A percentile compares a stretch with the other conserved stretches of the same genome.
phyloP scores from a whole-genome alignment of 2,113 vertebrate genomes.

The Chrysochloris asiatica region DNA sequence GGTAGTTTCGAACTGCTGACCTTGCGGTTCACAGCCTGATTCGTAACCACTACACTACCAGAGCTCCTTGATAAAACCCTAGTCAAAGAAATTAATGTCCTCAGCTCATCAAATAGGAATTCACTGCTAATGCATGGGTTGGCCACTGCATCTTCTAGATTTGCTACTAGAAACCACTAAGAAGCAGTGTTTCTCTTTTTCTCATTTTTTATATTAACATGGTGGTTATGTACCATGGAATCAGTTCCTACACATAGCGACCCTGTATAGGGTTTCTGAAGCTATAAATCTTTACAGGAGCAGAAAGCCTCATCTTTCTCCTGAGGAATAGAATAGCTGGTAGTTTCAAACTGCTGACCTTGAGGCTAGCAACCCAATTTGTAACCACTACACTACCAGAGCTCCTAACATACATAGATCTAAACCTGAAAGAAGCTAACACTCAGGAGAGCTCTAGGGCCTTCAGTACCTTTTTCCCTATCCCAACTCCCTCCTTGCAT shows the following conservation, averaged over 20 bases:
- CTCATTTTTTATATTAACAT: not conserved
- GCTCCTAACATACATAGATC: not conserved
- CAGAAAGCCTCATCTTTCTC: no score
- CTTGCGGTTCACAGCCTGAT: no score
- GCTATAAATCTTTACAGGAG: no score
- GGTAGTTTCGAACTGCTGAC: no score
- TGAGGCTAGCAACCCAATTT: no score
- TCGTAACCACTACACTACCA: no score
- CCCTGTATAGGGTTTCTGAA: no score
- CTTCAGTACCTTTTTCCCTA: not conserved
- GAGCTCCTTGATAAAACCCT: not conserved
- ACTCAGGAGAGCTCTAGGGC: not conserved
- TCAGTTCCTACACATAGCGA: no score
- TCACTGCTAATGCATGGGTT: not conserved
- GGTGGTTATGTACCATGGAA: no score
- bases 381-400: no score
- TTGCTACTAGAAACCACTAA: not conserved
- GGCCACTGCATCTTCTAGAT: not conserved
- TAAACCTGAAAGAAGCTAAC: not conserved
- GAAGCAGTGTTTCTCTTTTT: not conserved
- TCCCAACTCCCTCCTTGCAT: not conserved
- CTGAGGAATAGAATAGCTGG: no score
- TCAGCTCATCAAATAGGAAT: constrained; percentile 46
- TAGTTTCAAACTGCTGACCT: no score
- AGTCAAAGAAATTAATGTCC: constrained; percentile 13